Percentiles rank a stretch among this genome's conserved stretches.
phyloP scores from a whole-genome alignment of 2,888 invertebrate genomes.

The Dasysyrphus tricinctus region DNA sequence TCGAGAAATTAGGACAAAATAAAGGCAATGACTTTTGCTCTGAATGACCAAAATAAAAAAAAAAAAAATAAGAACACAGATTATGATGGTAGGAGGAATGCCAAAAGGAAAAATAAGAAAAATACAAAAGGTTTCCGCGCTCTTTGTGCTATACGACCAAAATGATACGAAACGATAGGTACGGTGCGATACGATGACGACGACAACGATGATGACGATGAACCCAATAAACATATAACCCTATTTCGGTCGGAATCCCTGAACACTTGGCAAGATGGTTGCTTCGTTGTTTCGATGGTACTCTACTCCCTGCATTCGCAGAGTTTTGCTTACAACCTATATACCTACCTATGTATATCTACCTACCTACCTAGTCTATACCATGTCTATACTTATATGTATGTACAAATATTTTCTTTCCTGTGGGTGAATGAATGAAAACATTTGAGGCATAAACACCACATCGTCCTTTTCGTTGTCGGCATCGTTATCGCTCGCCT shows the following conservation, averaged over 20 bases:
- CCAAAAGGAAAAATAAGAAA: constrained; percentile 54
- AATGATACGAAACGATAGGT: constrained; percentile 40
- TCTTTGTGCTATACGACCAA: constrained; percentile 39
- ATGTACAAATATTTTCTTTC: constrained; percentile 55
- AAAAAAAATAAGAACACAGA: constrained; percentile 46
- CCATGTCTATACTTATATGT: constrained; percentile 25
- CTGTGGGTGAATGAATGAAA: constrained; percentile 73
- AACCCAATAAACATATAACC: constrained; percentile 73
- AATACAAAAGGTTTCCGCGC: constrained; percentile 73
- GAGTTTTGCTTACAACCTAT: constrained; percentile 19
- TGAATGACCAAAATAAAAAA: constrained; percentile 66
- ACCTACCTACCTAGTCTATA: constrained; percentile 17
- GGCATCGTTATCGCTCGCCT: constrained; percentile 33
- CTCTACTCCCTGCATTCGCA: constrained; percentile 57
- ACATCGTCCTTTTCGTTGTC: constrained; percentile 56
- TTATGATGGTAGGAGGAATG: constrained; percentile 48
- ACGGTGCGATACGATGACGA: constrained; percentile 27
- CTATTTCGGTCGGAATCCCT: constrained; percentile 68
- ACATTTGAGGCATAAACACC: constrained; percentile 58
- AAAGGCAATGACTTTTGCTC: constrained; percentile 70
- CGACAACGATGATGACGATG: constrained; percentile 47
- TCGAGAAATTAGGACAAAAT: constrained; percentile 71
- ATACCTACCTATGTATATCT: too few relatives aligned
- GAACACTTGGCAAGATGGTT: constrained; percentile 57
- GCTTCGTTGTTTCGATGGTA: constrained; percentile 43